Percentiles rank a stretch among this genome's conserved stretches.
Evolutionary conservation across 2,113 vertebrate species (phyloP).

Genomic region (Ursus arctos): DNA sequence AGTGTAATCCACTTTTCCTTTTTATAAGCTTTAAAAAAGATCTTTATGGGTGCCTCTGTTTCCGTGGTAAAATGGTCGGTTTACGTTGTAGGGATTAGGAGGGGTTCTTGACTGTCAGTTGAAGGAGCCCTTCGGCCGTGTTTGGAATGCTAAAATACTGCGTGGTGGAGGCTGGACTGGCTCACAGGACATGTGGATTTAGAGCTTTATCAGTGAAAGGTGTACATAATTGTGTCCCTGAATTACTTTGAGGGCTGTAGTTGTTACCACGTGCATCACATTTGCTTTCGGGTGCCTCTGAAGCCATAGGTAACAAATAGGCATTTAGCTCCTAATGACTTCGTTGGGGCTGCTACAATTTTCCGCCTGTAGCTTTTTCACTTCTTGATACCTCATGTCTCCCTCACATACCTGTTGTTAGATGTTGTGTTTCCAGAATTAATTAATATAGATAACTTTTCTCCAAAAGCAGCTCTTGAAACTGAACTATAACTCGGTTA

Average conservation of each 20-base stretch:
- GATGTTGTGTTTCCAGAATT: slow-evolving; percentile 13
- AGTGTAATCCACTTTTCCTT: neutral
- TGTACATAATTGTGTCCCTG: neutral
- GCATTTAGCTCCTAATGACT: slow-evolving; percentile 51
- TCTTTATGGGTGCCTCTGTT: neutral
- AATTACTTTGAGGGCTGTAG: neutral
- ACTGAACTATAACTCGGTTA: neutral
- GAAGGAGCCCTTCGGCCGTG: neutral
- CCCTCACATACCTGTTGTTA: neutral
- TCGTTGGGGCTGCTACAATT: neutral
- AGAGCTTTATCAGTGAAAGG: neutral
- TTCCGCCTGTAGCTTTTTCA: slow-evolving; percentile 36
- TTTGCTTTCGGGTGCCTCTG: slow-evolving; percentile 24
- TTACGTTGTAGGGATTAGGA: neutral
- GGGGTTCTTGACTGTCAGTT: neutral
- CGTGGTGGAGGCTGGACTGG: neutral
- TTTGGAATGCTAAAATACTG: neutral
- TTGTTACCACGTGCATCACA: neutral
- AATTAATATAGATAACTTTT: slow-evolving; percentile 50
- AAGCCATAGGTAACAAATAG: slow-evolving; percentile 29
- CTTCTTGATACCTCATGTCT: neutral
- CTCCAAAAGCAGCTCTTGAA: neutral
- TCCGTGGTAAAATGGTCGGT: neutral
- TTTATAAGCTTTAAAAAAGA: neutral
- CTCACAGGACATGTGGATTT: neutral